Base-by-base conservation (phyloP, 2,797 vertebrate genomes). In the Semotilus atromaculatus region DNA sequence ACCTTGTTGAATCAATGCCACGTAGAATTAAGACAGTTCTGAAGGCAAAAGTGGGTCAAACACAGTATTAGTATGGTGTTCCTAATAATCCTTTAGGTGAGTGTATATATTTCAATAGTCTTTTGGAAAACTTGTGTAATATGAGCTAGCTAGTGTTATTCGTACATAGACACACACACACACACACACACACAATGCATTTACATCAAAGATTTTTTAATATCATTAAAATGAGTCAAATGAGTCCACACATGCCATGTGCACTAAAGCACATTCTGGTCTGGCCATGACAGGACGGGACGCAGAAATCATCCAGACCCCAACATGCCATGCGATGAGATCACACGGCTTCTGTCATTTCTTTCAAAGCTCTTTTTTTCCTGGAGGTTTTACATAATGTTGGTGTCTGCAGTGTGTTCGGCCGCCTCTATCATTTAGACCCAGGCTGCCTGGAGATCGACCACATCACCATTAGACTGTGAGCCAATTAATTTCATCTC, bases 401-500 rank as follows among this genome's bases (percentile, higher is more conserved):
- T 71, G 82, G 74, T 34, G 82, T 83, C 81, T 66, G 18, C 70
- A 38, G 80, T n/a, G 48, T 29, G 53, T 36, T 71, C 55, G 19
- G 18, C 36, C 66, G 88, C 88, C 91, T 90, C 89, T 89, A 90
- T 89, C 81, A 75, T 85, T 85, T 74, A 73, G 62, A 75, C 81
- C 73, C 84, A 43, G 86, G 70, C 60, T 62, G 87, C 29, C 60
- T 38, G 36, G 64, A 62, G 55, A 85, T 89, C 86, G 86, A 45
- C 75, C 64, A 86, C 91, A 91, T 91, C 90, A 88, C 91, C 91
- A 93, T 93, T 87, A 92, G 89, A 87, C 89, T 87, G 90, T 86
- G 91, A 95, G 92, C 93, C 94, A 94, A 94, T 95, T 95, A 93
- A 95, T 95, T 94, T 92, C 90, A 91, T 91, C 92, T 92, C 89